Evolutionary conservation across 2,797 vertebrate species (phyloP).

Genomic region (Gymnodraco acuticeps): DNA sequence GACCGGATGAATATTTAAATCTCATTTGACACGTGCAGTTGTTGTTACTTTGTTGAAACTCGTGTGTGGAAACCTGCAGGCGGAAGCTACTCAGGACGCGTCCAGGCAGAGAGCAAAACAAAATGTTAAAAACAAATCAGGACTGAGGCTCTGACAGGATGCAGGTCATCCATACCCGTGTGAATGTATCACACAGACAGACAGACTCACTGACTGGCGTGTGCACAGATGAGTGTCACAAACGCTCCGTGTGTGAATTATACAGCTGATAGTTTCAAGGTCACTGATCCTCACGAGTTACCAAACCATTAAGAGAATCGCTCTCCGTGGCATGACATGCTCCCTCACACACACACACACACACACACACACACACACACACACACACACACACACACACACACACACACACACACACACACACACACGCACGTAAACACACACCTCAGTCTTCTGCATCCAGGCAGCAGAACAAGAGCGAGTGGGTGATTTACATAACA

Average conservation of each 20-base stretch:
- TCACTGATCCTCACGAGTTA: constrained; percentile 67
- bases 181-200: constrained; percentile 66
- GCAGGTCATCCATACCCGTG: constrained; percentile 55
- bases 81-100: constrained; percentile 40
- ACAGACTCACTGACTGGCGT: constrained; percentile 56
- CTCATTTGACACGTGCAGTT: constrained; percentile 36
- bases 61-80: constrained; percentile 19
- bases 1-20: constrained; percentile 53
- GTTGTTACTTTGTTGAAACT: constrained; percentile 47
- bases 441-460: constrained; percentile 65
- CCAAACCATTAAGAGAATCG: constrained; percentile 68
- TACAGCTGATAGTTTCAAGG: constrained; percentile 66
- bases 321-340: constrained; percentile 59
- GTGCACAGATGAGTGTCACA: constrained; percentile 66
- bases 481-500: constrained; percentile 66
- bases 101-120: constrained; percentile 38
- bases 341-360: constrained; percentile 7
- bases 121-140: constrained; percentile 44
- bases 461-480: constrained; percentile 36
- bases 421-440: constrained; percentile 9
- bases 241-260: constrained; percentile 58
- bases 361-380: no score
- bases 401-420: no score
- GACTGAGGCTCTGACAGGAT: constrained; percentile 45
- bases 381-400: no score